These are phyloP conservation scores for Callaeas wilsoni DNA, from an alignment of 2,113 vertebrate species.

Conservation along the genomic window DNA sequence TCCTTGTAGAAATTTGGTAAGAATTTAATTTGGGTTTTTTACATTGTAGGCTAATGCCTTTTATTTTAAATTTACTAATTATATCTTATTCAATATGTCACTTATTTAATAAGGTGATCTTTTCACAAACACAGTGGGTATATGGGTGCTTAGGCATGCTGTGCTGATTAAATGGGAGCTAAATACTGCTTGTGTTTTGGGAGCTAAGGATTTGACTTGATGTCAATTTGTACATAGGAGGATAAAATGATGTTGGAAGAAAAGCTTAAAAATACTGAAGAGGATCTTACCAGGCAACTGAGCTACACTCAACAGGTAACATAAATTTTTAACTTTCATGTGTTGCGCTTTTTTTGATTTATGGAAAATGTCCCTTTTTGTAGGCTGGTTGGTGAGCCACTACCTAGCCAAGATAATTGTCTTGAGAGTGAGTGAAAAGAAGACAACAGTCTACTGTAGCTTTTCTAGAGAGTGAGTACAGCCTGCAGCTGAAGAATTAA, in stretches of 20 bases:
- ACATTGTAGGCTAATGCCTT: background rate
- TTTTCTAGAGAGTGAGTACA: background rate
- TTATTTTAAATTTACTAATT: background rate
- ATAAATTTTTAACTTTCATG: background rate
- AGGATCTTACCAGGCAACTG: constrained; percentile 85
- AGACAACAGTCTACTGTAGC: background rate
- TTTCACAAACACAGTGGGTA: background rate
- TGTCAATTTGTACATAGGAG: constrained; percentile 71
- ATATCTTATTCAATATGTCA: background rate
- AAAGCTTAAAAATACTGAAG: constrained; percentile 82
- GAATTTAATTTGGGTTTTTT: background rate
- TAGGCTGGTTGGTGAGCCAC: background rate
- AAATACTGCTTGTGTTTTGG: background rate
- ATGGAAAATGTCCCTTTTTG: background rate
- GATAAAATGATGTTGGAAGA: constrained; percentile 81
- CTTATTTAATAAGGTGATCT: background rate
- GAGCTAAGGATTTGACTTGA: background rate
- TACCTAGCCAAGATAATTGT: background rate
- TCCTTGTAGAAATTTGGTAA: background rate
- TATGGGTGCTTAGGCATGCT: background rate
- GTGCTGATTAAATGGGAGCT: background rate
- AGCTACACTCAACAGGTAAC: constrained; percentile 86
- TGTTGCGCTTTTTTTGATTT: background rate
- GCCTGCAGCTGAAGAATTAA: background rate
- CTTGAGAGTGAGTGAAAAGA: background rate